Percentiles rank a stretch among this genome's conserved stretches.
phyloP scores from a whole-genome alignment of 2,113 vertebrate species.

The Chascanopsetta lugubris region DNA sequence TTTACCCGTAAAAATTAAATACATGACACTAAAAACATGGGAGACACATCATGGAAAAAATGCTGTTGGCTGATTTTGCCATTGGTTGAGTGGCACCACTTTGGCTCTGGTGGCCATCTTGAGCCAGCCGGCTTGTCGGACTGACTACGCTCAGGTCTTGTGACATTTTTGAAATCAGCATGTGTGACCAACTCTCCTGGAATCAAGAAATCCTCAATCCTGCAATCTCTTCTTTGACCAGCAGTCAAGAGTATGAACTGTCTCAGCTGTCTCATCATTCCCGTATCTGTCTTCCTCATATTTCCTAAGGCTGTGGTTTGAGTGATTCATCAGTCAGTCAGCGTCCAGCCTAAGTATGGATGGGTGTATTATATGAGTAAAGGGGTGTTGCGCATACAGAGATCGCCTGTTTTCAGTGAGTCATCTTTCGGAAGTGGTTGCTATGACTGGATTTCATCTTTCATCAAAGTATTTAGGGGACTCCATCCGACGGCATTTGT shows the following conservation, averaged over 20 bases:
- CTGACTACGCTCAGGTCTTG: not conserved
- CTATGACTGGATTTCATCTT: conserved; percentile 32
- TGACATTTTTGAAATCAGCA: conserved; percentile 1
- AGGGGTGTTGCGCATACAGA: conserved; percentile 18
- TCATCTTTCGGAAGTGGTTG: conserved; percentile 23
- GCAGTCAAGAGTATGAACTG: not conserved
- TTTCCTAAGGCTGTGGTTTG: conserved; percentile 18
- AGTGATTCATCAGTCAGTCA: conserved; percentile 34
- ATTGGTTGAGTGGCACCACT: too few species aligned
- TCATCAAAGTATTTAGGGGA: conserved; percentile 8
- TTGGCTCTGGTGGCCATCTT: too few species aligned
- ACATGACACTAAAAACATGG: too few species aligned
- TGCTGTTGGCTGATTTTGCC: too few species aligned
- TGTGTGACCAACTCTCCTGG: not conserved
- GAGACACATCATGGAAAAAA: too few species aligned
- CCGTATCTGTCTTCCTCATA: not conserved
- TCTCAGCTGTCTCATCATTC: not conserved
- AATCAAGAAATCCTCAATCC: conserved; percentile 5
- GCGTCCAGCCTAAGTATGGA: conserved; percentile 15
- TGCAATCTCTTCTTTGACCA: conserved; percentile 3
- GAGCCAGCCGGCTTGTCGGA: not conserved
- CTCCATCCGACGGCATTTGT: conserved; percentile 13
- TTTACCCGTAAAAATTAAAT: too few species aligned
- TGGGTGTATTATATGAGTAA: conserved; percentile 44
- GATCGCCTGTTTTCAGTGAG: conserved; percentile 37